Evolutionary conservation across 2,888 invertebrate genomes (phyloP).

Genomic region (Morinoia aosen): DNA sequence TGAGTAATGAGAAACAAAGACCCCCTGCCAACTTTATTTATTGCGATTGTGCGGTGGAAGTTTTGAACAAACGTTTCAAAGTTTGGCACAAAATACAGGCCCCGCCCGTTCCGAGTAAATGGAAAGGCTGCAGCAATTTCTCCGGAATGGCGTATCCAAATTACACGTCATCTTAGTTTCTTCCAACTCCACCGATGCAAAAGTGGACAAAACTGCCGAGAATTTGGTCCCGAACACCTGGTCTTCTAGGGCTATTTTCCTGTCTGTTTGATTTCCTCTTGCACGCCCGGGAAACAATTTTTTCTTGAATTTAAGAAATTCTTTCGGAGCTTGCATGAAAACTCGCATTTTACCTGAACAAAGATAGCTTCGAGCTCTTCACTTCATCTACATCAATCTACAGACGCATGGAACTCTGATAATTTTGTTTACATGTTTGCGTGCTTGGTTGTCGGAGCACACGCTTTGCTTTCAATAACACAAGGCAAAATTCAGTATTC

Average conservation of each 20-base stretch:
- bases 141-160: constrained; percentile 16
- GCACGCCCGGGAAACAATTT: not conserved
- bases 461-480: too few relatives aligned
- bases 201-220: not conserved
- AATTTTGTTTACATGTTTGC: too few relatives aligned
- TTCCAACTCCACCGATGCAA: not conserved
- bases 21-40: constrained; percentile 40
- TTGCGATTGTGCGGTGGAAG: constrained; percentile 47
- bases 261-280: not conserved
- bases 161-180: constrained; percentile 20
- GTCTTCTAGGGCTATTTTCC: not conserved
- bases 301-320: not conserved
- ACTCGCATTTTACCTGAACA: not conserved
- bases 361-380: not conserved
- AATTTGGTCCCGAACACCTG: constrained; percentile 21
- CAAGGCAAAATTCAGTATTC: too few relatives aligned
- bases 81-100: not conserved
- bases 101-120: constrained; percentile 26
- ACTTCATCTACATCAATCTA: too few relatives aligned
- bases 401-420: too few relatives aligned
- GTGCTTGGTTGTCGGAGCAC: too few relatives aligned
- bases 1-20: constrained; percentile 51
- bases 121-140: constrained; percentile 39
- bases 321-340: not conserved
- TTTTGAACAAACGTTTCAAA: constrained; percentile 46